Base-by-base conservation (phyloP, 1,140 invertebrate species). In the Nasonia longicornis region DNA sequence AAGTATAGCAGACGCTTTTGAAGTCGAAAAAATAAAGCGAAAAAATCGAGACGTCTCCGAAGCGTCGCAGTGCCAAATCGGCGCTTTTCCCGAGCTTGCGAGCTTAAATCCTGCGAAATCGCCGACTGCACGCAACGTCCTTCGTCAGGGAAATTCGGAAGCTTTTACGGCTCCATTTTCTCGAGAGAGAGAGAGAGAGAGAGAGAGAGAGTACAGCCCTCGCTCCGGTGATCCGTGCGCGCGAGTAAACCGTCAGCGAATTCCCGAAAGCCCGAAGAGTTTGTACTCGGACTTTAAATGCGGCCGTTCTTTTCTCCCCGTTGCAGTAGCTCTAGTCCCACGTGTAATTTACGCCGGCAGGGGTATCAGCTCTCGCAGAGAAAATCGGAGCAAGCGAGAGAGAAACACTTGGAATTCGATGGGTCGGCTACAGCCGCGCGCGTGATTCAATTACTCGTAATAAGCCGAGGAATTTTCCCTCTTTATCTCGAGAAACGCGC, bases 161-260 rank as follows among this genome's bases (percentile, higher is more conserved):
- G 81, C 81, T 82, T 82, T 82, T 78, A 82, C 81, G 42, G 70
- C 22, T 77, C 58, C 75, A 81, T 81, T 81, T 81, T 77, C 66
- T 22, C 22, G 22, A 22, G 22, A 22, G 22, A 22, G 22, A 22
- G n/a, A n/a, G n/a, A n/a, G n/a, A n/a, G n/a, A n/a, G n/a, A n/a
- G n/a, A n/a, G n/a, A n/a, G 10, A 6, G 48, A 4, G 35, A 20
- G 31, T 42, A 0, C 29, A 38, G 69, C 35, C 8, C 14, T 12
- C 8, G 26, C 0, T 31, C 14, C n/a, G 31, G 22, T 35, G 31
- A 35, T n/a, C 10, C 11, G 22, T 31, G 10, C 3, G 22, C 26
- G 64, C 20, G 38, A 63, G 58, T 31, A 76, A 75, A 67, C 45
- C 73, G 66, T 77, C 80, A 69, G 79, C 80, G 64, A 71, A 71